Conservation (phyloP, 2,113 vertebrate species). For the Rhadina sibilatrix region DNA sequence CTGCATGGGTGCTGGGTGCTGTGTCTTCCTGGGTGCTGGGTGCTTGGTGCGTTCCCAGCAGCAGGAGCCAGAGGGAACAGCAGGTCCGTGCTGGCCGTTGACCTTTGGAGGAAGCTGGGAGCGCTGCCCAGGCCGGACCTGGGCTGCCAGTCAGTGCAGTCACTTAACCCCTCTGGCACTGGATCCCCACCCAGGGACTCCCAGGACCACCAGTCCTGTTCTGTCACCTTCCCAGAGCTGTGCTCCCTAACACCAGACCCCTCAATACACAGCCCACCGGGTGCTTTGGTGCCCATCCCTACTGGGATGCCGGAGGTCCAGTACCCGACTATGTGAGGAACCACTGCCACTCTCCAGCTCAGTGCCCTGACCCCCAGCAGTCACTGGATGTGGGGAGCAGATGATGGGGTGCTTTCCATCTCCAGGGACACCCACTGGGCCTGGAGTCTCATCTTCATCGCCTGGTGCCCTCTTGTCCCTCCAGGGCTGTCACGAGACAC, state of each 20-base stretch:
- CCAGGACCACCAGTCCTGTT: background rate
- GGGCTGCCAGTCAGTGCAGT: background rate
- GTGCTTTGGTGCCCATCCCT: background rate
- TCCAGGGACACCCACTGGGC: fast-evolving
- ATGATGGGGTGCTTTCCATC: too few relatives aligned
- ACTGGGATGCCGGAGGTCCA: background rate
- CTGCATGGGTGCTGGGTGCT: background rate
- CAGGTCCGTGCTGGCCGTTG: background rate
- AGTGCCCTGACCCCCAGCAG: background rate
- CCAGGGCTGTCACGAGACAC: background rate
- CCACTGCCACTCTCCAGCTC: background rate
- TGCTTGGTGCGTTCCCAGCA: background rate
- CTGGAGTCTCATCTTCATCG: fast-evolving
- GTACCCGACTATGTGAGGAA: background rate
- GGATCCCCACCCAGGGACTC: background rate
- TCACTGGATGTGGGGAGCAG: background rate
- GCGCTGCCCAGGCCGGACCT: background rate
- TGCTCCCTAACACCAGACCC: background rate
- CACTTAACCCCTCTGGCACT: background rate
- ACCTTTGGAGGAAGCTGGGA: slow-evolving; percentile 1
- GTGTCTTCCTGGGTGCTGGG: too few relatives aligned
- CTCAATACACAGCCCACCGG: background rate
- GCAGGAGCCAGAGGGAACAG: background rate
- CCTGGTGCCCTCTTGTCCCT: background rate
- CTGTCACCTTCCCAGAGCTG: background rate